Percentiles rank a stretch among this genome's conserved stretches.
Conservation (phyloP, 2,888 invertebrate genomes). For the Acleris sparsana region DNA sequence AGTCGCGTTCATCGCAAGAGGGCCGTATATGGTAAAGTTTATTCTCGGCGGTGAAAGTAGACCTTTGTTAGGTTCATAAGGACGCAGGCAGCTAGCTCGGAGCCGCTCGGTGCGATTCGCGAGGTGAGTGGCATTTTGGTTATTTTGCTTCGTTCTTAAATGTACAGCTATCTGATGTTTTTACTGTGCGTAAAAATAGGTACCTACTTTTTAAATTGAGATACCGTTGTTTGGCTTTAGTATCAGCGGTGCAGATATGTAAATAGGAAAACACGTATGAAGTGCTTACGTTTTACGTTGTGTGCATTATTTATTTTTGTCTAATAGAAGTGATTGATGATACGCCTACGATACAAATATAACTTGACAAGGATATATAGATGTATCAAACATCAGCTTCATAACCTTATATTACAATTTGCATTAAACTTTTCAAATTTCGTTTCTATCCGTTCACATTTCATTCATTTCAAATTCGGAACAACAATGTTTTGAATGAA, state of each 20-base stretch:
- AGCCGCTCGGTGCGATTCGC: conserved; percentile 71
- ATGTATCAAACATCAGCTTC: too few species aligned
- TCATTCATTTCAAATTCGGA: conserved; percentile 15
- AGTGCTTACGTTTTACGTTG: conserved; percentile 20
- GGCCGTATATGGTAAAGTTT: conserved; percentile 74
- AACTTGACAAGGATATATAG: too few species aligned
- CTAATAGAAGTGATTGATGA: conserved; percentile 5
- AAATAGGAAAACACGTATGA: conserved; percentile 30
- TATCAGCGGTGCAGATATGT: conserved; percentile 43
- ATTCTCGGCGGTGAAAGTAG: conserved; percentile 80
- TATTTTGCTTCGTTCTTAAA: conserved; percentile 67
- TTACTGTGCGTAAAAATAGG: conserved; percentile 49
- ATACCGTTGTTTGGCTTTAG: conserved; percentile 50
- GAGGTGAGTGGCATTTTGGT: conserved; percentile 73
- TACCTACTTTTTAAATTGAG: conserved; percentile 37
- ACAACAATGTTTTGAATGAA: conserved; percentile 23
- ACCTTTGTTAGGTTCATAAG: conserved; percentile 82
- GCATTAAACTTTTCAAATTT: too few species aligned
- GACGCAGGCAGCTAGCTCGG: conserved; percentile 74
- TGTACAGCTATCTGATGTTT: conserved; percentile 61
- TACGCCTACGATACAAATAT: conserved; percentile 6
- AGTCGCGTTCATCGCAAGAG: conserved; percentile 70
- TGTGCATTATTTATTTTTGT: conserved; percentile 25
- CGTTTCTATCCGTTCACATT: not conserved
- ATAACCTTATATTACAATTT: too few species aligned